A percentile compares a stretch with the other conserved stretches of the same genome.
Evolutionary conservation across 2,888 invertebrate genomes (phyloP).

Genomic region (Meloe dianella): DNA sequence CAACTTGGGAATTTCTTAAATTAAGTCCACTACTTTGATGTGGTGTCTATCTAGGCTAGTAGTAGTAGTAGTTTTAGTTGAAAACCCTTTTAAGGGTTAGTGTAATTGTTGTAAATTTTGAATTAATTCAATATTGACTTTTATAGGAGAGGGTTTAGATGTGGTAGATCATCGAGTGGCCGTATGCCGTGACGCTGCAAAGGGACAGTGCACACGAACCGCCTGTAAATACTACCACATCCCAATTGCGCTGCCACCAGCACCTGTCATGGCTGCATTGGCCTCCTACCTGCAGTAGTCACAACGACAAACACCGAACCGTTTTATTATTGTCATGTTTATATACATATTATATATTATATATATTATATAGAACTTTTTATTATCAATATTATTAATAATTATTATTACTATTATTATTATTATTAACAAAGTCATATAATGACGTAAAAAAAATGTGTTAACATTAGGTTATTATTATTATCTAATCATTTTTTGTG

Average conservation of each 20-base stretch:
- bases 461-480: constrained; percentile 46
- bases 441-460: constrained; percentile 58
- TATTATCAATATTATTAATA: constrained; percentile 51
- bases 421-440: constrained; percentile 50
- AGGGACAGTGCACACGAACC: constrained; percentile 90
- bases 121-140: constrained; percentile 27
- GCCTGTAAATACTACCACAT: constrained; percentile 98
- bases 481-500: constrained; percentile 34
- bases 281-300: constrained; percentile 60
- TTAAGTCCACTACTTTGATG: neutral
- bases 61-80: neutral
- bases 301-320: constrained; percentile 54
- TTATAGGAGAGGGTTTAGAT: constrained; percentile 91
- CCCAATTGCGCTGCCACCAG: constrained; percentile 88
- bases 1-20: neutral
- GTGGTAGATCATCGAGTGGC: constrained; percentile 94
- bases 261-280: constrained; percentile 73
- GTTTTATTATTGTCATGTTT: constrained; percentile 56
- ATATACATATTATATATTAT: constrained; percentile 12
- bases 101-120: neutral
- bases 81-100: neutral
- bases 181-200: constrained; percentile 95
- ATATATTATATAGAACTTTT: constrained; percentile 54
- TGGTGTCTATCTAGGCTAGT: neutral
- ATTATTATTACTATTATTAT: constrained; percentile 24